phyloP scores from a whole-genome alignment of 2,113 vertebrate genomes.

The Triplophysa rosa region DNA sequence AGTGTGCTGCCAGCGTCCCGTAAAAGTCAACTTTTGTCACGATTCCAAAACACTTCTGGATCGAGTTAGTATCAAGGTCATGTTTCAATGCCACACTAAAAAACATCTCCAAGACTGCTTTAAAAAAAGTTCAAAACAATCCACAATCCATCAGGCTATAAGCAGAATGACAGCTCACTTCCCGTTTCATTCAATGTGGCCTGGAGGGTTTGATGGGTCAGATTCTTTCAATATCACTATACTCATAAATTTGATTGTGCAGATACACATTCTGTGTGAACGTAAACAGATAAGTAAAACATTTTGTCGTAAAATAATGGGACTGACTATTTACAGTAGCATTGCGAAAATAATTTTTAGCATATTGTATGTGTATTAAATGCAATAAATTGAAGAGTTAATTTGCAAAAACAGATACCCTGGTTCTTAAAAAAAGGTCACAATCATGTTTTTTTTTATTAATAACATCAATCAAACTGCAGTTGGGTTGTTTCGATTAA shows the following conservation, averaged over 20 bases:
- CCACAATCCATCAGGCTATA: slow-evolving; percentile 22
- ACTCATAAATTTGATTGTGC: neutral
- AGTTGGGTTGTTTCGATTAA: too few relatives aligned
- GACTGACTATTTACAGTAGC: too few relatives aligned
- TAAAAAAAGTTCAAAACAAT: slow-evolving; percentile 4
- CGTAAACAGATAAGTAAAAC: too few relatives aligned
- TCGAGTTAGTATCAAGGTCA: neutral
- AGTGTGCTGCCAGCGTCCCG: neutral
- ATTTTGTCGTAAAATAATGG: too few relatives aligned
- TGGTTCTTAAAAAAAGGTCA: too few relatives aligned
- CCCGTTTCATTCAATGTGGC: slow-evolving; percentile 4
- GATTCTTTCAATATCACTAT: neutral
- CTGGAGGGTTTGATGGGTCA: neutral
- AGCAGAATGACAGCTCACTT: slow-evolving; percentile 18
- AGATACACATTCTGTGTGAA: neutral
- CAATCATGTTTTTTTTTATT: too few relatives aligned
- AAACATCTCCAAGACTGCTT: slow-evolving; percentile 8
- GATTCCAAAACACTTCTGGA: neutral
- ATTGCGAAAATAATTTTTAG: too few relatives aligned
- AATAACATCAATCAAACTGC: too few relatives aligned
- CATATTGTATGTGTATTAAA: too few relatives aligned
- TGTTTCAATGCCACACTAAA: neutral
- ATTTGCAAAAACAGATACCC: too few relatives aligned
- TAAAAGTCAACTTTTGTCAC: neutral
- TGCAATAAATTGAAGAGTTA: too few relatives aligned